These are phyloP conservation scores for Brenthis daphne DNA, from an alignment of 2,888 invertebrate genomes.

Conservation along the genomic window DNA sequence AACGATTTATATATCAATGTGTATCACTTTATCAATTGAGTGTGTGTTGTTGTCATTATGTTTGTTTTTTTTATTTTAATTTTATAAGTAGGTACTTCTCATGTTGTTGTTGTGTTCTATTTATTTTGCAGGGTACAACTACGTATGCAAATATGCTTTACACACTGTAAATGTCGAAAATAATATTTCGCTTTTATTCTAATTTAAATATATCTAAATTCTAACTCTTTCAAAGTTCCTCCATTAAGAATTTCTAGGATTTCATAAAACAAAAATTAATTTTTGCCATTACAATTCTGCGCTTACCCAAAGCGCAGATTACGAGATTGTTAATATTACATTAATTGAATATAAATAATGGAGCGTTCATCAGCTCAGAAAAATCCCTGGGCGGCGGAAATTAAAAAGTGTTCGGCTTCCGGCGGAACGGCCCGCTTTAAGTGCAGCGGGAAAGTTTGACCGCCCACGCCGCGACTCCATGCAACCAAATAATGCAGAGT, in stretches of 20 bases:
- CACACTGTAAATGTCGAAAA: too few species aligned
- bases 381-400: constrained; percentile 76
- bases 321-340: constrained; percentile 66
- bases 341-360: constrained; percentile 81
- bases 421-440: constrained; percentile 64
- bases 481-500: constrained; percentile 24
- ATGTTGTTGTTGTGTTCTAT: too few species aligned
- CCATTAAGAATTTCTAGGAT: neutral
- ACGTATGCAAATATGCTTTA: too few species aligned
- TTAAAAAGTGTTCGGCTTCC: constrained; percentile 76
- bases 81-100: too few species aligned
- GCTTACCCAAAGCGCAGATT: constrained; percentile 46
- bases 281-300: constrained; percentile 30
- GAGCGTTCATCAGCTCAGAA: constrained; percentile 73
- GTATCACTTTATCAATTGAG: constrained; percentile 30
- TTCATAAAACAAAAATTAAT: constrained; percentile 26
- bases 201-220: too few species aligned
- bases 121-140: too few species aligned
- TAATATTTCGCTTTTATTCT: too few species aligned
- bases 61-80: constrained; percentile 1
- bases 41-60: neutral
- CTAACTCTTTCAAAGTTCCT: too few species aligned
- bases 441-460: constrained; percentile 70
- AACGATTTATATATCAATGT: constrained; percentile 52
- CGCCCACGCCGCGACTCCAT: constrained; percentile 26